These are phyloP conservation scores for Aurelia sp. DNA, from an alignment of 30 jellyfish, hydroid and myxozoan genomes.

Conservation along the genomic window DNA sequence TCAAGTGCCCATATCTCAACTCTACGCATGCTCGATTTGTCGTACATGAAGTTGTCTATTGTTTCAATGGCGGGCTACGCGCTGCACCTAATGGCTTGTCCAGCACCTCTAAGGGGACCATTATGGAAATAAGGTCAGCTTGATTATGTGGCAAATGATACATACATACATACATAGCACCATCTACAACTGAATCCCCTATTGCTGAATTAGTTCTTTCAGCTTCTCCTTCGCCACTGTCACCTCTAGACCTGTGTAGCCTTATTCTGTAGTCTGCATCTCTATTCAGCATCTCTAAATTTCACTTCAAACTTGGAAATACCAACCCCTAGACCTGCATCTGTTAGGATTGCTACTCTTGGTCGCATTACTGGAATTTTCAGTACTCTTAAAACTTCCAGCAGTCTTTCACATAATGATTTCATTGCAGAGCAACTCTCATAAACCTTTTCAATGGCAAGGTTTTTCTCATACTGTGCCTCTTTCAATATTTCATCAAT, in stretches of 20 bases:
- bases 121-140: no score
- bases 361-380: conserved; percentile 17
- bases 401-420: background rate
- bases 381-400: conserved; percentile 17
- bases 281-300: conserved; percentile 22
- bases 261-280: conserved; percentile 15
- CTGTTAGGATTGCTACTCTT: conserved; percentile 13
- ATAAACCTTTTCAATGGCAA: conserved; percentile 3
- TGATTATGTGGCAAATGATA: no score
- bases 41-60: no score
- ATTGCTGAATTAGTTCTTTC: conserved; percentile 37
- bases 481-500: conserved; percentile 25
- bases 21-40: no score
- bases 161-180: no score
- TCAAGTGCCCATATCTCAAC: no score
- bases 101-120: no score
- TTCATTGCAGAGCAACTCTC: conserved; percentile 23
- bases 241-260: background rate
- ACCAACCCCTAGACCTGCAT: conserved; percentile 44
- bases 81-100: no score
- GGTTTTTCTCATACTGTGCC: conserved; percentile 5
- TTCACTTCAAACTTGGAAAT: conserved; percentile 20
- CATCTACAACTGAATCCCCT: background rate
- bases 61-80: no score
- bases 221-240: conserved; percentile 22